A percentile compares a stretch with the other conserved stretches of the same genome.
Evolutionary conservation across 2,113 vertebrate genomes (phyloP).

Genomic region (Pseudorectes ferrugineus): DNA sequence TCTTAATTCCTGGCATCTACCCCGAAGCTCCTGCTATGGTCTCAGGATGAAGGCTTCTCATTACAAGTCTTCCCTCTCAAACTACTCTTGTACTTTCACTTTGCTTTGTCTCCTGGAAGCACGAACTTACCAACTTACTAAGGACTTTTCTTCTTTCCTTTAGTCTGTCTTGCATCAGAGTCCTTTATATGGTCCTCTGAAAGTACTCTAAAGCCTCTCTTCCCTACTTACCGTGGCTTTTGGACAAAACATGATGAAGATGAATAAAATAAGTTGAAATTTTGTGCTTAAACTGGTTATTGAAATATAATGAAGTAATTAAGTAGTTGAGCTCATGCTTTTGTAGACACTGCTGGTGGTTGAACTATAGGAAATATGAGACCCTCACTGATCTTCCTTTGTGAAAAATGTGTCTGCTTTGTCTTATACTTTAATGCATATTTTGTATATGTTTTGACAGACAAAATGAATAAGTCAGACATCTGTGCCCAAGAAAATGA

Average conservation of each 20-base stretch:
- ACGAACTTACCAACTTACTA: neutral
- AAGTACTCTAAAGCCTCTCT: neutral
- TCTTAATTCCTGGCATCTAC: neutral
- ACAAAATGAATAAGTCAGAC: neutral
- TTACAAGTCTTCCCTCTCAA: neutral
- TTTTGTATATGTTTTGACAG: neutral
- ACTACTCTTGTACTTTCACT: neutral
- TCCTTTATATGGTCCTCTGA: neutral
- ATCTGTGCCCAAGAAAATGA: neutral
- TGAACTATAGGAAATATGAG: neutral
- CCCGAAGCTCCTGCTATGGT: neutral
- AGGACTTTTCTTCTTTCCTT: neutral
- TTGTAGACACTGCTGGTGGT: neutral
- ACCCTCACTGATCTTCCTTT: neutral
- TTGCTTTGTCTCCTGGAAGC: neutral
- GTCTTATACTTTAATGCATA: neutral
- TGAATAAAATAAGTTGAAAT: neutral
- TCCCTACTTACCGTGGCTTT: neutral
- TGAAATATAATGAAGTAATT: neutral
- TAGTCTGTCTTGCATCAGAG: neutral
- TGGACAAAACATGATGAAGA: neutral
- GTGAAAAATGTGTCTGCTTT: neutral
- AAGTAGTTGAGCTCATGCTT: neutral
- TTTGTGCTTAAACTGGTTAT: neutral
- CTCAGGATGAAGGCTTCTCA: neutral